Evolutionary conservation across 2,888 invertebrate species (phyloP).

Genomic region (Tenthredo distinguenda): DNA sequence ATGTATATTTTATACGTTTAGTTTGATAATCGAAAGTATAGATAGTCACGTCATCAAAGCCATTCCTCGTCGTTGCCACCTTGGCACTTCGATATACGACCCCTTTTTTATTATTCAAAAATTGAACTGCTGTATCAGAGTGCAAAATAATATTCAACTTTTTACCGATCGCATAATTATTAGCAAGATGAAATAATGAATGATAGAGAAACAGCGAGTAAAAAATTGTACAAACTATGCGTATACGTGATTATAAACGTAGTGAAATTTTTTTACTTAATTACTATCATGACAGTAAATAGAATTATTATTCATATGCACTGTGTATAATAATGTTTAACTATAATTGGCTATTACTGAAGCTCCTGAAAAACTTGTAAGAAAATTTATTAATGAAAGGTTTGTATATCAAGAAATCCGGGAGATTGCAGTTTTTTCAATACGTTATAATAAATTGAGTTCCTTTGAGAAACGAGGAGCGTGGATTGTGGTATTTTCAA

Average conservation of each 20-base stretch:
- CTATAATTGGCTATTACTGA: conserved; percentile 56
- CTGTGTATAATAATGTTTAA: not conserved
- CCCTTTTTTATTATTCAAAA: not conserved
- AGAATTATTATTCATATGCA: not conserved
- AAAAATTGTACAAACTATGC: not conserved
- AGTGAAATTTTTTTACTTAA: not conserved
- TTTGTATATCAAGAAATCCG: not conserved
- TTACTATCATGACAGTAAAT: conserved; percentile 1
- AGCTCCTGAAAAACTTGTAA: conserved; percentile 71
- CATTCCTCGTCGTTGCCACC: not conserved
- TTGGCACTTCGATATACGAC: not conserved
- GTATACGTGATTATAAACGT: too few relatives aligned
- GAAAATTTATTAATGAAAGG: conserved; percentile 62
- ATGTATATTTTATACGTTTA: not conserved
- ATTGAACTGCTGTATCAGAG: not conserved
- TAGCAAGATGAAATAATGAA: not conserved
- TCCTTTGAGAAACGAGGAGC: not conserved
- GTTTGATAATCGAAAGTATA: not conserved
- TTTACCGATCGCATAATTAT: not conserved
- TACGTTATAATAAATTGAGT: not conserved
- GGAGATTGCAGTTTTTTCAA: conserved; percentile 9
- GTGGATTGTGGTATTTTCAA: not conserved
- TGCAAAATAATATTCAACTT: not conserved
- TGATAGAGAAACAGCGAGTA: not conserved
- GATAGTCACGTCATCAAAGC: not conserved